A percentile compares a stretch with the other conserved stretches of the same genome.
Evolutionary conservation across 1,140 invertebrate species (phyloP).

Genomic region (Alviniconcha marisindica): DNA sequence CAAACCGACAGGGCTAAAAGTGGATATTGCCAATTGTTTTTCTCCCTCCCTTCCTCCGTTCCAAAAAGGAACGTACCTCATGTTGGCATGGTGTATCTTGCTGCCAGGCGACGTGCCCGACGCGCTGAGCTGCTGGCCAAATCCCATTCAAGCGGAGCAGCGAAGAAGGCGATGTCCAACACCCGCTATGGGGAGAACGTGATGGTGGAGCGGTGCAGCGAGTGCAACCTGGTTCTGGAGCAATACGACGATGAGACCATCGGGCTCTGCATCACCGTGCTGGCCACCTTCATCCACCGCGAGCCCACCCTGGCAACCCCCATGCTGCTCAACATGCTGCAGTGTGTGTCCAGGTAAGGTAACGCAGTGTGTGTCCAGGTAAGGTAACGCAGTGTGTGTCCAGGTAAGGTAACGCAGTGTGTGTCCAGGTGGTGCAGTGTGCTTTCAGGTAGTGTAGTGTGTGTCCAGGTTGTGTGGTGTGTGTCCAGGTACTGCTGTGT

Average conservation of each 20-base stretch:
- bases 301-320: constrained; percentile 95
- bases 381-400: constrained; percentile 83
- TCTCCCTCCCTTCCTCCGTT: too few relatives aligned
- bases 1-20: too few relatives aligned
- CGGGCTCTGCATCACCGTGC: constrained; percentile 93
- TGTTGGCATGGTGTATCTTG: too few relatives aligned
- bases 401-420: constrained; percentile 83
- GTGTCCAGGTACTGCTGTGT: neutral
- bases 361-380: constrained; percentile 88
- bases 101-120: constrained; percentile 59
- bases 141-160: constrained; percentile 43
- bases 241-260: constrained; percentile 98
- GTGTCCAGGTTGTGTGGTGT: neutral
- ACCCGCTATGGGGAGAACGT: constrained; percentile 65
- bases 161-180: constrained; percentile 56
- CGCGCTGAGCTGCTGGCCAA: constrained; percentile 69
- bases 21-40: too few relatives aligned
- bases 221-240: constrained; percentile 85
- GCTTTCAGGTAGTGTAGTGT: constrained; percentile 33
- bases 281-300: constrained; percentile 97
- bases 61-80: too few relatives aligned
- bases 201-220: constrained; percentile 75
- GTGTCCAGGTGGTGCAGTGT: constrained; percentile 85
- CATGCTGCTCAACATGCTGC: constrained; percentile 93
- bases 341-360: constrained; percentile 88